phyloP scores from a whole-genome alignment of 2,888 invertebrate species.

The Eupithecia centaureata region DNA sequence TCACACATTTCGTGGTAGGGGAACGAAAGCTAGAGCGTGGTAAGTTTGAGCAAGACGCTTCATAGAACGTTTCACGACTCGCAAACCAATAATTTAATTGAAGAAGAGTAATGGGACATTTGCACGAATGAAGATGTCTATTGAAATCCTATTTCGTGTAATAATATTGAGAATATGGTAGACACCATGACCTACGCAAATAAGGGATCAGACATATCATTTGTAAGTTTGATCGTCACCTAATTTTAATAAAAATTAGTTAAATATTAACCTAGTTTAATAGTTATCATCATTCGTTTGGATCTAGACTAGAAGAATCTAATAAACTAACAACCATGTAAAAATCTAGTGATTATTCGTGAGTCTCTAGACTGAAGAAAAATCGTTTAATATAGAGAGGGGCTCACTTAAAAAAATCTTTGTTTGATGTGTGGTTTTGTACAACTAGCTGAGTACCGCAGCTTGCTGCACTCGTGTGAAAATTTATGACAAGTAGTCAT shows the following conservation, averaged over 20 bases:
- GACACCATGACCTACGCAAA: not conserved
- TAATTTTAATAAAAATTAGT: too few species aligned
- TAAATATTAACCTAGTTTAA: too few species aligned
- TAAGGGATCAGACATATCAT: not conserved
- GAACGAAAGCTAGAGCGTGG: conserved; percentile 44
- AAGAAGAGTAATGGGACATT: conserved; percentile 22
- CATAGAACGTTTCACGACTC: conserved; percentile 59
- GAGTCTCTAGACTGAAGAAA: not conserved
- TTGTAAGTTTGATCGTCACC: not conserved
- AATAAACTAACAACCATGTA: too few species aligned
- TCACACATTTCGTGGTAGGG: conserved; percentile 25
- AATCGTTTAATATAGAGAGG: too few species aligned
- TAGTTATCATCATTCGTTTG: not conserved
- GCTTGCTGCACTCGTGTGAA: too few species aligned
- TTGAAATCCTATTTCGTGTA: not conserved
- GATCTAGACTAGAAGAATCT: not conserved
- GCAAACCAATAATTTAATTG: conserved; percentile 46
- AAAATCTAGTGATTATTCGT: too few species aligned
- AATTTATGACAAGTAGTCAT: too few species aligned
- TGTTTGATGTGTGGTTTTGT: too few species aligned
- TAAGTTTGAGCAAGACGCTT: conserved; percentile 48
- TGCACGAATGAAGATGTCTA: conserved; percentile 24
- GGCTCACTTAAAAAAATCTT: too few species aligned
- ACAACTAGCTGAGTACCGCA: too few species aligned
- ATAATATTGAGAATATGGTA: not conserved